Conservation (phyloP, 2,113 vertebrate genomes). For the Taxidea taxus region DNA sequence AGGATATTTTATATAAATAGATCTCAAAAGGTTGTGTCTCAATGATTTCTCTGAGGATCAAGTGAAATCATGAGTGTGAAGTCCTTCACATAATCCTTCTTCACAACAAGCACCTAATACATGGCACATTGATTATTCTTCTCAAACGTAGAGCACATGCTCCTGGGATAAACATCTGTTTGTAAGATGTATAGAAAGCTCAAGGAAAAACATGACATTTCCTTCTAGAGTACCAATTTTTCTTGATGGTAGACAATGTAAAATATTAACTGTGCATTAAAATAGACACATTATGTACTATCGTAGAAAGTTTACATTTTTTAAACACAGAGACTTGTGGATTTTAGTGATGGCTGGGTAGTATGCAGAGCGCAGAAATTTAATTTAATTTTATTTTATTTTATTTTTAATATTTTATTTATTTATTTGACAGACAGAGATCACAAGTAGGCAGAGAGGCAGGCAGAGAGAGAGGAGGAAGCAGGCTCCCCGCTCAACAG, state of each 20-base stretch:
- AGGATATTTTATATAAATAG: not conserved
- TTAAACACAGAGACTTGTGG: not conserved
- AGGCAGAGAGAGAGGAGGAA: too few species aligned
- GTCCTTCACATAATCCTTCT: not conserved
- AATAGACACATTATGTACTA: not conserved
- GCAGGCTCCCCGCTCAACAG: too few species aligned
- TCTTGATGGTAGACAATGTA: not conserved
- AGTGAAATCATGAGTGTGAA: not conserved
- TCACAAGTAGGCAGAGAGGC: too few species aligned
- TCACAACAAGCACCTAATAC: not conserved
- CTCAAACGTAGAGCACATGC: not conserved
- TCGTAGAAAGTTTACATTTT: not conserved
- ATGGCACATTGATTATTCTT: not conserved
- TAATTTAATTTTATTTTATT: too few species aligned
- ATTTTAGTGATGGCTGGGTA: not conserved
- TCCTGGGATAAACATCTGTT: not conserved
- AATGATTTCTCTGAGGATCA: not conserved
- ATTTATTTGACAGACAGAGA: too few species aligned
- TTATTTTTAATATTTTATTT: too few species aligned
- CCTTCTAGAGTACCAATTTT: not conserved
- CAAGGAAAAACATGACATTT: not conserved
- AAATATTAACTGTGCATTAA: not conserved
- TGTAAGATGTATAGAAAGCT: not conserved
- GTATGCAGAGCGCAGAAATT: not conserved
- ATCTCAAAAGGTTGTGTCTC: not conserved